Percentiles rank a stretch among this genome's conserved stretches.
These are phyloP conservation scores for Podocnemis expansa DNA, from an alignment of 2,113 vertebrate genomes.

Conservation along the genomic window DNA sequence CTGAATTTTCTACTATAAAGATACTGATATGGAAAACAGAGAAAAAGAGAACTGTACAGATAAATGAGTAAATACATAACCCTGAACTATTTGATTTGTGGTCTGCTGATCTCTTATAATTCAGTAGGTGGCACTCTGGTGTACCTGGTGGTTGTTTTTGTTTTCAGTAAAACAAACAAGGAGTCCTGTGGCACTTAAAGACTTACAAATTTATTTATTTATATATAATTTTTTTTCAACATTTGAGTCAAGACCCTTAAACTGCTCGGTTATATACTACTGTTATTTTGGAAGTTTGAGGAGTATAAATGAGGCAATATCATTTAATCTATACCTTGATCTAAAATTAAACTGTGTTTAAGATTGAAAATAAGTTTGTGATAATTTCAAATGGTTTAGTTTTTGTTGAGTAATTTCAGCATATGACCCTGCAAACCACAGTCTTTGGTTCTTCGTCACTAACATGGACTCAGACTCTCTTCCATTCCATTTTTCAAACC, in stretches of 20 bases:
- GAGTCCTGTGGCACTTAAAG: too few relatives aligned
- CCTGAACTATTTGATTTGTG: neutral
- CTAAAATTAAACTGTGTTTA: neutral
- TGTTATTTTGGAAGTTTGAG: neutral
- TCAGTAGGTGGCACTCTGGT: neutral
- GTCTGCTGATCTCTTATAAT: neutral
- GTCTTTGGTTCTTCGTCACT: neutral
- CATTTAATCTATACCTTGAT: neutral
- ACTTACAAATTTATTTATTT: too few relatives aligned
- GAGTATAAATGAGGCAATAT: neutral
- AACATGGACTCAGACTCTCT: neutral
- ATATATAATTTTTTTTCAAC: neutral
- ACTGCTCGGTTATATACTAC: neutral
- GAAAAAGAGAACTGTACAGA: neutral
- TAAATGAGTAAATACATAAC: neutral
- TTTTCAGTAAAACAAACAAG: too few relatives aligned
- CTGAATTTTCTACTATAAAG: neutral
- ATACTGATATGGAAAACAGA: neutral
- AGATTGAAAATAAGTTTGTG: neutral
- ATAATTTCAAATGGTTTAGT: neutral
- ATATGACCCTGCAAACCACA: neutral
- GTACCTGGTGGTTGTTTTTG: too few relatives aligned
- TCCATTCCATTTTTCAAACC: neutral
- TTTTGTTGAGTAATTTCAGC: neutral
- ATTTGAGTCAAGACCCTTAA: neutral